These are phyloP conservation scores for Ashinkailepas kermadecensis DNA, from an alignment of 2,888 invertebrate species.

Conservation along the genomic window DNA sequence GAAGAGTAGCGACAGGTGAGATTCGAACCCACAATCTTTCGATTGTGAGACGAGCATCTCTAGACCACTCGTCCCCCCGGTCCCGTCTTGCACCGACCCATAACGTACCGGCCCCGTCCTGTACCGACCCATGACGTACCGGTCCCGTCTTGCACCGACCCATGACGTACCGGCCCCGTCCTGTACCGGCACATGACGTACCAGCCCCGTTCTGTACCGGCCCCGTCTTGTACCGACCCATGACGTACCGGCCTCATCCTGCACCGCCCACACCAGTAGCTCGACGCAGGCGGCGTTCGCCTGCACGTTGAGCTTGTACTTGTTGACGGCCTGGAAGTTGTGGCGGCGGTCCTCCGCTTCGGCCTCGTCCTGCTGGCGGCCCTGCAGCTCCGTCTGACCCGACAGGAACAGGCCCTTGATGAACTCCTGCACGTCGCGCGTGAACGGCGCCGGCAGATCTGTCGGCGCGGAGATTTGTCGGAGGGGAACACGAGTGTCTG, in stretches of 20 bases:
- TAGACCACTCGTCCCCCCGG: too few species aligned
- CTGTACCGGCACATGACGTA: not conserved
- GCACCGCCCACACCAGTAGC: conserved; percentile 93
- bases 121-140: too few species aligned
- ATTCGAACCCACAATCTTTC: too few species aligned
- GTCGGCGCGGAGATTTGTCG: conserved; percentile 26
- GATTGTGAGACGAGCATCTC: too few species aligned
- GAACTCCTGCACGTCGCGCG: conserved; percentile 85
- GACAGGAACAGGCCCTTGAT: conserved; percentile 80
- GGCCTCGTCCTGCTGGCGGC: conserved; percentile 51
- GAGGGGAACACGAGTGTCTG: too few species aligned
- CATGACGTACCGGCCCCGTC: too few species aligned
- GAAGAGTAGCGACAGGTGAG: too few species aligned
- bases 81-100: too few species aligned
- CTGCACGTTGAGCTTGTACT: conserved; percentile 90
- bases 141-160: too few species aligned
- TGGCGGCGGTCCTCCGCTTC: conserved; percentile 24
- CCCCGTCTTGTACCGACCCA: not conserved
- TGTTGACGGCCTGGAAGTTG: conserved; percentile 57
- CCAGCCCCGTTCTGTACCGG: too few species aligned
- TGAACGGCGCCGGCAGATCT: conserved; percentile 80
- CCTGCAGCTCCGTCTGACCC: conserved; percentile 87
- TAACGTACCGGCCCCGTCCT: too few species aligned
- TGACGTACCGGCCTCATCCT: conserved; percentile 80
- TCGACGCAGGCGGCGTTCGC: conserved; percentile 97